These are phyloP conservation scores for Eurytoma adleriae DNA, from an alignment of 2,888 invertebrate genomes.

Conservation along the genomic window DNA sequence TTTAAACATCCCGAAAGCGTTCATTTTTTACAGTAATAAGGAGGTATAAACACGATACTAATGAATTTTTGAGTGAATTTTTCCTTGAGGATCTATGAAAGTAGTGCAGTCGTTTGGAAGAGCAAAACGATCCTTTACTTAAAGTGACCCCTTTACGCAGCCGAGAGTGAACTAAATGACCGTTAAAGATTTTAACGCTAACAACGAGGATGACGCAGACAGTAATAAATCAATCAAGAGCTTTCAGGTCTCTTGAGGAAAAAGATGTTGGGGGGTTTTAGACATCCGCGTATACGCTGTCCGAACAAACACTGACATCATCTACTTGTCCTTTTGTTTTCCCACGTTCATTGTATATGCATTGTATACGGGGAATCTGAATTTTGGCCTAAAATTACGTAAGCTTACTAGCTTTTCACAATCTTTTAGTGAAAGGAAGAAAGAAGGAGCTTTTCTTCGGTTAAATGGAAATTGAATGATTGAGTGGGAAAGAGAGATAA, in stretches of 20 bases:
- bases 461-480: too few relatives aligned
- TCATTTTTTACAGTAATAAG: too few relatives aligned
- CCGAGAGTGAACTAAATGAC: neutral
- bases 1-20: too few relatives aligned
- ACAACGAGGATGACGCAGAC: neutral
- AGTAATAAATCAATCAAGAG: slow-evolving; percentile 20
- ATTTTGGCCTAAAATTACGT: too few relatives aligned
- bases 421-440: too few relatives aligned
- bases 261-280: neutral
- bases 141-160: neutral
- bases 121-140: slow-evolving; percentile 5
- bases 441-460: too few relatives aligned
- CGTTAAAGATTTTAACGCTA: neutral
- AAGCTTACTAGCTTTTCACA: too few relatives aligned
- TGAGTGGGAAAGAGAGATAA: too few relatives aligned
- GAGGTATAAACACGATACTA: neutral
- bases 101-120: neutral
- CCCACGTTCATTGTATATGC: neutral
- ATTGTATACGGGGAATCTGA: too few relatives aligned
- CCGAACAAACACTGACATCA: neutral
- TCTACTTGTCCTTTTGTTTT: neutral
- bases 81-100: neutral
- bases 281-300: neutral
- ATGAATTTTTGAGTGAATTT: too few relatives aligned
- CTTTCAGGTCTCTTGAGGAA: neutral